phyloP scores from a whole-genome alignment of 2,113 vertebrate genomes.

The Vulpes vulpes region DNA sequence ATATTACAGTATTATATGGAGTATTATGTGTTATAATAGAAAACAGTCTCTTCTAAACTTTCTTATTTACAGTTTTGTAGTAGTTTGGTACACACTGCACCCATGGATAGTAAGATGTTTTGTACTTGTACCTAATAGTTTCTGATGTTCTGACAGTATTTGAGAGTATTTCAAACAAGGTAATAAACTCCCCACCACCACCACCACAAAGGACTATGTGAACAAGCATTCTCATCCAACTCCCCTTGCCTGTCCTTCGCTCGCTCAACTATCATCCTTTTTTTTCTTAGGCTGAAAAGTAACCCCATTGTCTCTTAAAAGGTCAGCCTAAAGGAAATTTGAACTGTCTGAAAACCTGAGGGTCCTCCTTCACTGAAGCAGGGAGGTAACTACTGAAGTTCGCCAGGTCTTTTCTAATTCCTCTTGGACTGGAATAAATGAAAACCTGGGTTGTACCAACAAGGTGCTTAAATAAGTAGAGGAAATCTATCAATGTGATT shows the following conservation, averaged over 20 bases:
- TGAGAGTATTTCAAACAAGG: constrained; percentile 41
- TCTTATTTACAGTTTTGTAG: constrained; percentile 20
- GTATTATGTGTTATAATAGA: not conserved
- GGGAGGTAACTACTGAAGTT: not conserved
- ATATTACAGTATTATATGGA: not conserved
- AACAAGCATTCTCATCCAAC: not conserved
- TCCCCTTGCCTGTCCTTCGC: not conserved
- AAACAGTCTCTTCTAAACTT: constrained; percentile 41
- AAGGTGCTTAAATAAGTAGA: constrained; percentile 31
- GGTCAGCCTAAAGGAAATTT: constrained; percentile 55
- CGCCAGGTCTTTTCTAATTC: constrained; percentile 19
- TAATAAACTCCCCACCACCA: not conserved
- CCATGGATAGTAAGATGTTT: not conserved
- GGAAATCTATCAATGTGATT: constrained; percentile 17
- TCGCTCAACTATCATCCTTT: not conserved
- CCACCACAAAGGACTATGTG: not conserved
- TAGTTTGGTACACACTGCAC: not conserved
- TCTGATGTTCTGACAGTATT: constrained; percentile 17
- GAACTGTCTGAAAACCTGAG: constrained; percentile 49
- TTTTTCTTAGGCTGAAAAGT: constrained; percentile 50
- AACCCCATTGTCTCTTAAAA: constrained; percentile 63
- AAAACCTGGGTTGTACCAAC: constrained; percentile 48
- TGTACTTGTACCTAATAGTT: not conserved
- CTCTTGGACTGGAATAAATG: constrained; percentile 44
- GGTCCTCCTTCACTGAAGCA: not conserved